Evolutionary conservation across 2,888 invertebrate species (phyloP), one percentile per base, ranked within the genome.

Genomic region (Heliconius cydno): DNA sequence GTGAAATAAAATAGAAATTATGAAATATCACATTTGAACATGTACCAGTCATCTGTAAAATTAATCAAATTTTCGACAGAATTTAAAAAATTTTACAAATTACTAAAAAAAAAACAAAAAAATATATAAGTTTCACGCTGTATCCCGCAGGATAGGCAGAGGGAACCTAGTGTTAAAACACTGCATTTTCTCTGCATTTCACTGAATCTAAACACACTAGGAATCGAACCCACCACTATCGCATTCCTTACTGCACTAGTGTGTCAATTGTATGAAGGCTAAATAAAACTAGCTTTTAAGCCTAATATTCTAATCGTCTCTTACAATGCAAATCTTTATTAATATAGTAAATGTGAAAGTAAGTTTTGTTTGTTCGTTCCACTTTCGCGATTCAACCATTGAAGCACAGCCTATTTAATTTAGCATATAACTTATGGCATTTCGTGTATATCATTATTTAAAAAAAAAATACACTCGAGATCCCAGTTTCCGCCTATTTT

Each of bases 341-440:
- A 73, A 73, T 60, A 34, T 60, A 60, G 73, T 73, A 60, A 73
- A 73, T 73, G 60, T 73, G 73, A 73, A 73, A 73, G 73, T 73
- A 15, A 15, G 60, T 73, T 60, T 52, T 73, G 73, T 73, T 73
- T 73, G 60, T 73, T 60, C 60, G 73, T 73, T 73, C 73, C 73
- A 73, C 73, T 73, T 73, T 73, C 73, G 34, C 60, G 73, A 73
- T 60, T 60, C 38, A 60, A 38, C n/a, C 15, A 25, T 73, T 73
- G 60, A 73, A 60, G 73, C 73, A 60, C 38, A 60, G 34, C 60
- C 60, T 60, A 73, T 73, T 73, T 34, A 34, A 38, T 73, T 73
- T 60, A 60, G 25, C n/a, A 60, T 34, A 60, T 73, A 25, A 38
- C 60, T 34, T 73, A 73, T 73, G 34, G 38, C 73, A 38, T 73